A percentile compares a stretch with the other conserved stretches of the same genome.
These are phyloP conservation scores for Cerceris ruficornis DNA, from an alignment of 2,888 invertebrate species.

Conservation along the genomic window DNA sequence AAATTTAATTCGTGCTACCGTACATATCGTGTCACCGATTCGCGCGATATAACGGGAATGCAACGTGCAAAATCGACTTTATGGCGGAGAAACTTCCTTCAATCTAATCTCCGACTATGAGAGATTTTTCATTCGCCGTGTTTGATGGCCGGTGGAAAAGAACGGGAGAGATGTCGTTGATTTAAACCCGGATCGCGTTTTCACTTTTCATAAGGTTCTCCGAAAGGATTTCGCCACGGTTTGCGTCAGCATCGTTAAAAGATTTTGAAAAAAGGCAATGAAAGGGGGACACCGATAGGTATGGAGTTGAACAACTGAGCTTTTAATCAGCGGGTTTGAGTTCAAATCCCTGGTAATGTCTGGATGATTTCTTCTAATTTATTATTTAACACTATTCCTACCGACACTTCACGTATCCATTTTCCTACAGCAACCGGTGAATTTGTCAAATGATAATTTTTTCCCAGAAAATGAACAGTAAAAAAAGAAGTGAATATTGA, in stretches of 20 bases:
- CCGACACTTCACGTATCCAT: no score
- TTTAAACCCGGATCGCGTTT: constrained; percentile 10
- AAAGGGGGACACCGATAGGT: not conserved
- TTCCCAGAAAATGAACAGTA: no score
- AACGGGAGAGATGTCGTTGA: constrained; percentile 52
- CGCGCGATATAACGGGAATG: not conserved
- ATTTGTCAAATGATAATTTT: no score
- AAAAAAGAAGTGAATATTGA: no score
- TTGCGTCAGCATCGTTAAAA: not conserved
- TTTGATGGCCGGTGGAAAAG: constrained; percentile 6
- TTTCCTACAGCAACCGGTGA: no score
- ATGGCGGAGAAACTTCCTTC: constrained; percentile 41
- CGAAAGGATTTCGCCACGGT: constrained; percentile 13
- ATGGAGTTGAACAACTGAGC: not conserved
- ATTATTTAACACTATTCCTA: no score
- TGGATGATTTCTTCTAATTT: no score
- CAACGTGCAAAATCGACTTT: not conserved
- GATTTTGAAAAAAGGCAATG: no score
- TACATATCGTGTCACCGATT: constrained; percentile 9
- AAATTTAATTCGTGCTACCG: constrained; percentile 56
- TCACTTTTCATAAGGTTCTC: constrained; percentile 31
- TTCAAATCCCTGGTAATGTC: no score
- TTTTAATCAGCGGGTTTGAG: no score
- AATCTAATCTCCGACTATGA: constrained; percentile 26
- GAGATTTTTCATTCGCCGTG: constrained; percentile 41